Evolutionary conservation across 2,797 vertebrate genomes (phyloP).

Genomic region (Helicolenus hilgendorfi): DNA sequence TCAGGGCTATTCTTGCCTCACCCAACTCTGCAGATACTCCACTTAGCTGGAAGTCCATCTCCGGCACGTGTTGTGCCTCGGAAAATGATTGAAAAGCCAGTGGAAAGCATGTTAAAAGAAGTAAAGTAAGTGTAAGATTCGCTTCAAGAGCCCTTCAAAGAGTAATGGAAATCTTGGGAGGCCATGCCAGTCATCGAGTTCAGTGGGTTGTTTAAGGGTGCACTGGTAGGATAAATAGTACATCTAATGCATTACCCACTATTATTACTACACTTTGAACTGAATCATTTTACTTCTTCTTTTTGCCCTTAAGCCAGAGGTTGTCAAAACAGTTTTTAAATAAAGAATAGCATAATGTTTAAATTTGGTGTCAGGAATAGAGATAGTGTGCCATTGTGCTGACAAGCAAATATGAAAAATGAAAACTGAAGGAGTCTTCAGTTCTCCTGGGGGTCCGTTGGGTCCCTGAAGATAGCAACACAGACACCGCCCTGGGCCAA

Average conservation of each 20-base stretch:
- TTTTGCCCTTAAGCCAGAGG: background rate
- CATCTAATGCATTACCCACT: conserved; percentile 13
- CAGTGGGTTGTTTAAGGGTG: conserved; percentile 15
- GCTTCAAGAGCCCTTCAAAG: conserved; percentile 33
- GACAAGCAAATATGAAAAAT: conserved; percentile 47
- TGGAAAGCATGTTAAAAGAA: conserved; percentile 16
- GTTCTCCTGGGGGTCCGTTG: conserved; percentile 1
- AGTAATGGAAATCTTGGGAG: conserved; percentile 21
- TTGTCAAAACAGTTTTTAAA: conserved; percentile 1
- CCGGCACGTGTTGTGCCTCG: background rate
- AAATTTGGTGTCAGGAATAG: conserved; percentile 22
- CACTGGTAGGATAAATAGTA: conserved; percentile 1
- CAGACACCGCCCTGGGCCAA: conserved; percentile 21
- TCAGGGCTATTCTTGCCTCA: conserved; percentile 39
- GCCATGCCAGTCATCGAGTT: background rate
- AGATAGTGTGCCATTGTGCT: conserved; percentile 14
- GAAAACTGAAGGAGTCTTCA: conserved; percentile 16
- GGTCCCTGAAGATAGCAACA: conserved; percentile 17
- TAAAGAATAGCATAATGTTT: background rate
- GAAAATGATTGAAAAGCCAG: conserved; percentile 3
- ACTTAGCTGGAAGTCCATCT: conserved; percentile 34
- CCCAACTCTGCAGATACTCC: conserved; percentile 9
- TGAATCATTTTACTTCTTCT: background rate
- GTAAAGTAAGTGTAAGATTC: conserved; percentile 9
- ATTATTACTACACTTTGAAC: conserved; percentile 32